Evolutionary conservation across 2,888 invertebrate genomes (phyloP), one percentile per base, ranked within the genome.

Genomic region (Morpho achilles): DNA sequence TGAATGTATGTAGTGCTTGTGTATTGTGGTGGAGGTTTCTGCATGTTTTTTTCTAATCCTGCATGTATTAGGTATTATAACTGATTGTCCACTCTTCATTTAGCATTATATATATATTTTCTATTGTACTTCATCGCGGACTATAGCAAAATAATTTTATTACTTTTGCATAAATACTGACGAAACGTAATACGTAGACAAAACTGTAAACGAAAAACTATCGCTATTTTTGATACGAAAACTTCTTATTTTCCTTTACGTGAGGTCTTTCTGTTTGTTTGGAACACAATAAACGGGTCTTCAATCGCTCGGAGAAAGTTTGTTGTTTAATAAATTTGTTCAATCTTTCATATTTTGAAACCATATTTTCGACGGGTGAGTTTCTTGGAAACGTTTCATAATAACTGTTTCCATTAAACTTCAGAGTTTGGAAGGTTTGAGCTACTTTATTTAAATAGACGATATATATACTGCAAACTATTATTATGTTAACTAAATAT

Each of bases 301-400:
- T 51, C 61, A 53, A 53, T 59, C 59, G 56, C 53, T 53, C 56
- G 46, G n/a, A 53, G 39, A 47, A 57, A 60, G 51, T 60, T 59
- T 59, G 46, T 47, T 59, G 56, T 55, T 55, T 44, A 58, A 60
- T 62, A 60, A 60, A 62, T 16, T 62, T 62, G 50, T 43, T 55
- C 52, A 60, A 62, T 58, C 54, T 57, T 49, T 53, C 45, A 62
- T 55, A 62, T 54, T 60, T 58, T 52, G 46, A 43, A 47, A 62
- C 54, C 55, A 55, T 53, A 58, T 62, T 60, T 62, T 55, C 50
- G 48, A 48, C 56, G 57, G 32, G 60, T 58, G 49, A 54, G 49
- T 57, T 62, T 54, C 10, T 32, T 50, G 23, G 32, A 54, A 52
- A 51, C 49, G 50, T 54, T 60, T 57, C 32, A 58, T 59, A 53